A percentile compares a stretch with the other conserved stretches of the same genome.
Evolutionary conservation across 2,888 invertebrate genomes (phyloP).

Genomic region (Pherbina coryleti): DNA sequence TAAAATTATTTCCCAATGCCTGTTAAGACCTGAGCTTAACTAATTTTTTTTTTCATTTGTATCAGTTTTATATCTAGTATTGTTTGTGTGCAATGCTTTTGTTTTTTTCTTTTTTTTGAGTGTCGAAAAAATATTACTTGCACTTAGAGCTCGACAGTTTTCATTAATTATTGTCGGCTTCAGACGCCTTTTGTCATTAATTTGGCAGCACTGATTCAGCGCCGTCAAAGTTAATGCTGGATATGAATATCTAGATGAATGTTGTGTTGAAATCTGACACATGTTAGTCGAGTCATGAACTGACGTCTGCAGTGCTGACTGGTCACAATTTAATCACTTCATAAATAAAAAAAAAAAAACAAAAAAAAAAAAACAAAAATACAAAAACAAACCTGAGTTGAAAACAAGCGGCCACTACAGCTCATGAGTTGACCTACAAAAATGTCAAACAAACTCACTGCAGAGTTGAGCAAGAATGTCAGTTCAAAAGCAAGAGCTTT

Average conservation of each 20-base stretch:
- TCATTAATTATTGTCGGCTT: slow-evolving; percentile 10
- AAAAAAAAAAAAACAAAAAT: background rate
- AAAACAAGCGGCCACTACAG: background rate
- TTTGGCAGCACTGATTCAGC: slow-evolving; percentile 5
- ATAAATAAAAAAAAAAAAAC: background rate
- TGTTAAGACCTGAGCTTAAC: background rate
- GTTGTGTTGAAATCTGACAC: slow-evolving; percentile 6
- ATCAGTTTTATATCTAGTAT: background rate
- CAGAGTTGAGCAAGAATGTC: no score
- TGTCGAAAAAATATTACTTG: background rate
- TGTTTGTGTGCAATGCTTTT: background rate
- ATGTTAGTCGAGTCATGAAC: background rate
- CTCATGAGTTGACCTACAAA: no score
- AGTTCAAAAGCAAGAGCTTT: no score
- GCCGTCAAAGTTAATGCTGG: background rate
- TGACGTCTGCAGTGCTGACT: no score
- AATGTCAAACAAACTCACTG: no score
- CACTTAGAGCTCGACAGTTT: background rate
- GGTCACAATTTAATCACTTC: background rate
- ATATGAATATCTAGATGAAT: slow-evolving; percentile 4
- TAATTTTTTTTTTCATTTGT: background rate
- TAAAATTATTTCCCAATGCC: no score
- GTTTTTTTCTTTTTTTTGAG: background rate
- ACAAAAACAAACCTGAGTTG: no score
- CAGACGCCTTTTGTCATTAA: slow-evolving; percentile 5